These are phyloP conservation scores for Gymnoscelis rufifasciata DNA, from an alignment of 2,888 invertebrate species.

Conservation along the genomic window DNA sequence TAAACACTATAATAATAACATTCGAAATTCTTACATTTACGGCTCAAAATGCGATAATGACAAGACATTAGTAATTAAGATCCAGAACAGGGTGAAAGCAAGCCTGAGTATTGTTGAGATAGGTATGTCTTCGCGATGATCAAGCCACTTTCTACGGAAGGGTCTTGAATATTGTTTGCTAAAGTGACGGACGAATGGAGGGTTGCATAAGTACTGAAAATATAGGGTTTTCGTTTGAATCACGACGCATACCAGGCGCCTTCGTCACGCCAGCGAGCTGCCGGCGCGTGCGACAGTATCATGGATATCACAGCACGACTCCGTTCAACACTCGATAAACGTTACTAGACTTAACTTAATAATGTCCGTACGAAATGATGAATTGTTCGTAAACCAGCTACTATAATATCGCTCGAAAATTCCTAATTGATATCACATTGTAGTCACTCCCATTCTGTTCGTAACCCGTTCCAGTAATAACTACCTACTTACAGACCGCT, in stretches of 20 bases:
- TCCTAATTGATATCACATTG: constrained; percentile 56
- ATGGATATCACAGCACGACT: constrained; percentile 51
- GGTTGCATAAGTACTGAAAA: constrained; percentile 72
- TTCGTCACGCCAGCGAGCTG: constrained; percentile 63
- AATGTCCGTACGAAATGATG: constrained; percentile 52
- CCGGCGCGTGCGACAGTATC: constrained; percentile 64
- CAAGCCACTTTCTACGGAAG: constrained; percentile 36
- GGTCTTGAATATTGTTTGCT: constrained; percentile 45
- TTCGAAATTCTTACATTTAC: constrained; percentile 23
- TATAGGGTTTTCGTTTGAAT: constrained; percentile 76
- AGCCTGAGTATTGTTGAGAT: constrained; percentile 19
- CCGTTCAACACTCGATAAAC: constrained; percentile 48
- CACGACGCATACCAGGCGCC: constrained; percentile 72
- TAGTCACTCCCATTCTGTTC: constrained; percentile 47
- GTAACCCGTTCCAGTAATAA: constrained; percentile 40
- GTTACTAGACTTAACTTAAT: constrained; percentile 45
- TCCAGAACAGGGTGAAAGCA: constrained; percentile 21
- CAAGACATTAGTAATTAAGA: constrained; percentile 23
- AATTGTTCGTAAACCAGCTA: constrained; percentile 38
- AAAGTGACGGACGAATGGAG: constrained; percentile 60
- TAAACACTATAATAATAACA: constrained; percentile 33
- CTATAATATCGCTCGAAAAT: constrained; percentile 46
- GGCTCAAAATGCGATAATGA: constrained; percentile 17
- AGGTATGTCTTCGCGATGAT: constrained; percentile 27
- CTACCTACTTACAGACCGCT: constrained; percentile 41